These are phyloP conservation scores for Boloria selene DNA, from an alignment of 2,888 invertebrate species.

Conservation along the genomic window DNA sequence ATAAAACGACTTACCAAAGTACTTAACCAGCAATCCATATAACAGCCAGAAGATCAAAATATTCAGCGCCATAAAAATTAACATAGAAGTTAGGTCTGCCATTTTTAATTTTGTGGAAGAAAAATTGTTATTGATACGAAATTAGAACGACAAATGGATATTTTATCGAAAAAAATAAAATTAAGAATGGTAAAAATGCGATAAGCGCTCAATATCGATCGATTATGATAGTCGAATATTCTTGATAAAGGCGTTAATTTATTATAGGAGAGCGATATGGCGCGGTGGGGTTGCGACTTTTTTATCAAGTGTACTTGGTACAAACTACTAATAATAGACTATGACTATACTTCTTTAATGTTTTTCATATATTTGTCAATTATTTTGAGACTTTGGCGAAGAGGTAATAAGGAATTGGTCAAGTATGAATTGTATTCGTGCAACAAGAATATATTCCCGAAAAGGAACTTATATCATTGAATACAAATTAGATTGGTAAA, in stretches of 20 bases:
- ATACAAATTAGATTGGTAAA: too few species aligned
- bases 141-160: conserved; percentile 43
- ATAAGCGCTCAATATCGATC: conserved; percentile 30
- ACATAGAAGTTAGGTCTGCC: conserved; percentile 49
- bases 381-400: too few species aligned
- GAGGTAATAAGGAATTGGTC: too few species aligned
- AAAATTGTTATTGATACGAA: conserved; percentile 32
- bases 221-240: conserved; percentile 28
- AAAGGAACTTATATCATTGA: too few species aligned
- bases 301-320: neutral
- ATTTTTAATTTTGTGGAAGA: conserved; percentile 42
- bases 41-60: conserved; percentile 60
- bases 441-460: too few species aligned
- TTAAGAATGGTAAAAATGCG: conserved; percentile 22
- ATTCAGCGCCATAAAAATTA: conserved; percentile 59
- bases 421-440: too few species aligned
- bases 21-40: conserved; percentile 57
- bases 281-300: neutral
- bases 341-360: neutral
- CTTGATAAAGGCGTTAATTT: conserved; percentile 18
- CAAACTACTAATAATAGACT: neutral
- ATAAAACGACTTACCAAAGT: conserved; percentile 59
- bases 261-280: neutral
- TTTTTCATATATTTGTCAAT: neutral
- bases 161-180: conserved; percentile 42